Evolutionary conservation across 2,888 invertebrate genomes (phyloP), one percentile per base, ranked within the genome.

Genomic region (Caradrina clavipalpis): DNA sequence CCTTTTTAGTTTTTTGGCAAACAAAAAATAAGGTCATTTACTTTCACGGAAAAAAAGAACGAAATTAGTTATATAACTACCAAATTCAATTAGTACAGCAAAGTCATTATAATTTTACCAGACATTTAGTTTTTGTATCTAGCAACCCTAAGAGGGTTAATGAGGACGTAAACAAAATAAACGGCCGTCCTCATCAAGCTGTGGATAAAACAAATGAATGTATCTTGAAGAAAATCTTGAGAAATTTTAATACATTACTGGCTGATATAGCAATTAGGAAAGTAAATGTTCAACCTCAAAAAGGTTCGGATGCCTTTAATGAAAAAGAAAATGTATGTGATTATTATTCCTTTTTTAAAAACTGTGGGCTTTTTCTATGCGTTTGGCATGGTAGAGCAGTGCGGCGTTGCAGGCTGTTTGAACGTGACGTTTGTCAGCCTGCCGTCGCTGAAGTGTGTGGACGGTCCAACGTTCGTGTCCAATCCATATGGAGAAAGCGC

Each of bases 131-230:
- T 59, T 51, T 50, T 61, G 22, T 71, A 42, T 13, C 47, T 54
- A 19, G 49, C 76, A 63, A 2, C 71, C 66, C 66, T 66, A 71
- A 50, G 53, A 58, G 61, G 56, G 61, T 67, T 78, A 80, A 82
- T 78, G 74, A 78, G 72, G 63, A 78, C 74, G 75, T 78, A 77
- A 84, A 80, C 80, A 83, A 84, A 86, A 82, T 71, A 79, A 82
- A 84, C 77, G 73, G 73, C 66, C 59, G 21, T 56, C 49, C 75
- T 73, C 69, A 63, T 74, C 73, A 73, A 69, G 58, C 59, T 54
- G 7, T 5, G 61, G 22, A 31, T 59, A 15, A 73, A 71, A 76
- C 69, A 76, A 81, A 71, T 61, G 19, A 76, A 81, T 77, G 69
- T 76, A 53, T 65, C 55, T 45, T 17, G 17, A 56, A 53, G 39